Evolutionary conservation across 1,140 invertebrate species (phyloP), one percentile per base, ranked within the genome.

Genomic region (Zaprionus ghesquierei): DNA sequence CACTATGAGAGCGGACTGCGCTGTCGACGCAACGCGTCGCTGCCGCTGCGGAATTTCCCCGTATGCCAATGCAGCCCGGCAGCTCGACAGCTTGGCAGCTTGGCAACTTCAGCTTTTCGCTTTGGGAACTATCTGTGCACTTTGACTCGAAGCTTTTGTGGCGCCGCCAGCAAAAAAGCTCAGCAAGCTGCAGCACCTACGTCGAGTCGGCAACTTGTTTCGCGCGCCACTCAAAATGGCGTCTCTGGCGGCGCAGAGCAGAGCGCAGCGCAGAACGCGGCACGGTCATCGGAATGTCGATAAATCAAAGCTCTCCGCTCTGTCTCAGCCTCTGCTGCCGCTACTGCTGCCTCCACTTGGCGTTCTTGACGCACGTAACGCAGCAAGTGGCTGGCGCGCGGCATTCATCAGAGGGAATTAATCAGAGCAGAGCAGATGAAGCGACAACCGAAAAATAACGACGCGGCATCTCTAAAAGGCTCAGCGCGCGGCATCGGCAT

Each of bases 371-470:
- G n/a, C n/a, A n/a, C n/a, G 33, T 53, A 66, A 64, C 55, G 75
- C 54, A 68, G 74, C 74, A 77, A 79, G 69, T 46, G 31, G 29
- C 53, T 31, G 50, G 13, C 13, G 80, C 13, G 80, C 81, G 82
- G 81, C 82, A 78, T 87, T 82, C 82, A 87, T 87, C 79, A 81
- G 51, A 87, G 82, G 46, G 79, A 86, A 86, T 87, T 86, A 86
- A 86, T 86, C 81, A 86, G 81, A 81, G 81, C 81, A 82, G 41
- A 10, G 18, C 41, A 46, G 75, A 86, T 85, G 82, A 72, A 73
- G 84, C 79, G 75, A 87, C 81, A 85, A 87, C 81, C 75, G 66
- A 82, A 81, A 85, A 86, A 87, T 87, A 86, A 81, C 81, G 84
- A 71, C 71, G 81, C 81, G 82, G 81, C 79, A 86, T 86, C 79